phyloP scores from a whole-genome alignment of 2,113 vertebrate species.

The Catharus fuscescens region DNA sequence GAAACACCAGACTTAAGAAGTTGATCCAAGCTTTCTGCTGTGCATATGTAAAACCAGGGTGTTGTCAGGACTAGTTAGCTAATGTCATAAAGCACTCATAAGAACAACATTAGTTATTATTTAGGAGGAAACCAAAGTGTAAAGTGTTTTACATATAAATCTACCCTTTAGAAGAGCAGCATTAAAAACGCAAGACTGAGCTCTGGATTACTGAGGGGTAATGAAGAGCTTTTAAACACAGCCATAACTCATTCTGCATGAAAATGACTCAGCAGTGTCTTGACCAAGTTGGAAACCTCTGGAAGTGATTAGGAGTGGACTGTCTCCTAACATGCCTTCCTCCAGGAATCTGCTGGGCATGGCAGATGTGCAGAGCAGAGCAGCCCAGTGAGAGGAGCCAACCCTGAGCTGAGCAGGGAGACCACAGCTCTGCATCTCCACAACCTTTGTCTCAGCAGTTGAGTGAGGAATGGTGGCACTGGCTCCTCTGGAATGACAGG shows the following conservation, averaged over 20 bases:
- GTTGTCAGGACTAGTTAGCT: constrained; percentile 57
- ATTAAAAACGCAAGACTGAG: neutral
- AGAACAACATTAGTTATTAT: constrained; percentile 45
- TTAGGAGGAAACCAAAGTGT: constrained; percentile 65
- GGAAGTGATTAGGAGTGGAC: constrained; percentile 21
- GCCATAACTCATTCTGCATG: constrained; percentile 40
- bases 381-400: neutral
- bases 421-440: fast-evolving
- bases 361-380: neutral
- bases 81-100: constrained; percentile 60
- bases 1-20: constrained; percentile 43
- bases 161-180: constrained; percentile 35
- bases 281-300: constrained; percentile 44
- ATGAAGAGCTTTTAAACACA: constrained; percentile 53
- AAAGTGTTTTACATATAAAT: constrained; percentile 68
- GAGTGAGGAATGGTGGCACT: neutral
- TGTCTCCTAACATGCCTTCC: neutral
- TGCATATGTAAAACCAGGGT: constrained; percentile 55
- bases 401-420: neutral
- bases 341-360: neutral
- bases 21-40: constrained; percentile 52
- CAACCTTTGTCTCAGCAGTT: neutral
- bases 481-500: neutral
- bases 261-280: constrained; percentile 54
- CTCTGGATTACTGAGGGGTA: constrained; percentile 36